These are phyloP conservation scores for Pammene aurita DNA, from an alignment of 2,888 invertebrate species.

Conservation along the genomic window DNA sequence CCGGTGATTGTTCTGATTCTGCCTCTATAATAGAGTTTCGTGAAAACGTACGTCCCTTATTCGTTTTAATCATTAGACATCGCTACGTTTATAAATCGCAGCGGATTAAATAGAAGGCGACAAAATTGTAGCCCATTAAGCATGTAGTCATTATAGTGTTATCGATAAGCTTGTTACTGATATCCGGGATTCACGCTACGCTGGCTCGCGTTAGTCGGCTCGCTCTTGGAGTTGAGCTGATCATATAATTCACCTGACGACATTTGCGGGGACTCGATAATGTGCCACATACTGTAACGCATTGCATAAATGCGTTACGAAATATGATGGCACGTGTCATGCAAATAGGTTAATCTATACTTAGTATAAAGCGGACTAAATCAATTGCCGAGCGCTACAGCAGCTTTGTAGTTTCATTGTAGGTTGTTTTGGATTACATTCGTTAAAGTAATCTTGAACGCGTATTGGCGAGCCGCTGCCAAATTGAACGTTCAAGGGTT, in stretches of 20 bases:
- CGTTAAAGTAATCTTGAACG: no score
- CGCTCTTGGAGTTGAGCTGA: constrained; percentile 12
- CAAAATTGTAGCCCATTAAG: background rate
- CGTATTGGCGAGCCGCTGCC: no score
- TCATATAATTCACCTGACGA: constrained; percentile 42
- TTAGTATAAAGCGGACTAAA: no score
- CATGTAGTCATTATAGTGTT: constrained; percentile 27
- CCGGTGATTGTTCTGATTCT: constrained; percentile 65
- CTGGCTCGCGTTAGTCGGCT: constrained; percentile 39
- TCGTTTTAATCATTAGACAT: background rate
- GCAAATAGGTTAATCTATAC: no score
- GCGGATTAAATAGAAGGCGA: background rate
- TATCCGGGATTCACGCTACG: constrained; percentile 54
- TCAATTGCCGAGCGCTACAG: no score
- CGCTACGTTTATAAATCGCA: constrained; percentile 17
- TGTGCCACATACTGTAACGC: background rate
- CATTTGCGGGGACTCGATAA: background rate
- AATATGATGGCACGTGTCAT: no score
- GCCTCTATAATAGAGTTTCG: constrained; percentile 7
- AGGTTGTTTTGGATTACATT: no score
- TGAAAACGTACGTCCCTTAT: constrained; percentile 6
- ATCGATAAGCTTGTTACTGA: constrained; percentile 47
- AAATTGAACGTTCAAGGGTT: no score
- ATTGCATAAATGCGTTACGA: background rate
- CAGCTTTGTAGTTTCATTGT: no score